These are phyloP conservation scores for Mustelus asterias DNA, from an alignment of 2,113 vertebrate species.

Conservation along the genomic window DNA sequence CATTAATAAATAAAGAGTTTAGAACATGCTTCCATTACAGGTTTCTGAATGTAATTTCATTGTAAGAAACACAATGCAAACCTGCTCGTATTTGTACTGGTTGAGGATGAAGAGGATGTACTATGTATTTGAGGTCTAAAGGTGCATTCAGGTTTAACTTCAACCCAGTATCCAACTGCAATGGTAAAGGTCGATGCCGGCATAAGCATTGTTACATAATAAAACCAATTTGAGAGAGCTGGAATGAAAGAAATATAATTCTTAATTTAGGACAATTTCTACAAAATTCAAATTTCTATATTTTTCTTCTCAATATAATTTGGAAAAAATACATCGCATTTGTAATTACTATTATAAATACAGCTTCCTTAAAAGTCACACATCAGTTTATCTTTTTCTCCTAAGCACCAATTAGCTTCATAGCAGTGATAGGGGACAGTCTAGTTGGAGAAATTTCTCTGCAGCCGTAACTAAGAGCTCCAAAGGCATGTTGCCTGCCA, in stretches of 20 bases:
- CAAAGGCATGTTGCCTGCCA: background rate
- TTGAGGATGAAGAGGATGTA: conserved; percentile 35
- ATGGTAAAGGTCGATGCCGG: conserved; percentile 92
- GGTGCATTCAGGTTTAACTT: conserved; percentile 55
- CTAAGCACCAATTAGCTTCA: background rate
- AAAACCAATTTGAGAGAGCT: conserved; percentile 76
- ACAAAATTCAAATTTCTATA: background rate
- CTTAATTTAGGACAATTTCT: background rate
- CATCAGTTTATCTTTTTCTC: background rate
- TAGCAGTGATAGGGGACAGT: background rate
- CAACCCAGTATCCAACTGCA: conserved; percentile 81
- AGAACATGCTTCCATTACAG: background rate
- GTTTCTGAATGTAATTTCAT: background rate
- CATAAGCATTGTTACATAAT: conserved; percentile 94
- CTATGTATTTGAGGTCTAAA: conserved; percentile 38
- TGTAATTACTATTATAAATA: background rate
- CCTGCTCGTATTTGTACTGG: conserved; percentile 57
- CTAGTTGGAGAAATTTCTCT: background rate
- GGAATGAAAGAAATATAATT: conserved; percentile 12
- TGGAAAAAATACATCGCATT: background rate
- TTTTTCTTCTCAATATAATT: background rate
- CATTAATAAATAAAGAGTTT: background rate
- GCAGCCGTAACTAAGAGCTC: background rate
- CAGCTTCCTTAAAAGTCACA: background rate
- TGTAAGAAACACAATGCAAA: conserved; percentile 49